These are phyloP conservation scores for Sebastes goodei DNA, from an alignment of 2,797 vertebrate genomes.

Conservation along the genomic window DNA sequence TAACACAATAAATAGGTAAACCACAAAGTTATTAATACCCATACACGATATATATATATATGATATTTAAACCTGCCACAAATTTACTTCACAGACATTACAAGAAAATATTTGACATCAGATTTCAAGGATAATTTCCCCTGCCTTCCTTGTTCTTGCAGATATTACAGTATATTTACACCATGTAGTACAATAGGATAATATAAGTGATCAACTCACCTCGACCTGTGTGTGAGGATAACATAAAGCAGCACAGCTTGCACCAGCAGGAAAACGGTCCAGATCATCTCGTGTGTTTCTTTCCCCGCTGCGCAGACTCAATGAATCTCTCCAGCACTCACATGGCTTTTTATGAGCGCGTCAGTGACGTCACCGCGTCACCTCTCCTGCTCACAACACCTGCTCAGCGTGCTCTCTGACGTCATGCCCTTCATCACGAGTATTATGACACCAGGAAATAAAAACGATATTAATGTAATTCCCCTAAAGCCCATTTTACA, in stretches of 20 bases:
- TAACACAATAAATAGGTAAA: background rate
- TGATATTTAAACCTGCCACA: background rate
- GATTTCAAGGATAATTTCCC: background rate
- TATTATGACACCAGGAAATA: no score
- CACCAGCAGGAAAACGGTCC: conserved; percentile 66
- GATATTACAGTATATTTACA: background rate
- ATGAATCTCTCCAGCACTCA: background rate
- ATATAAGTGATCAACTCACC: conserved; percentile 58
- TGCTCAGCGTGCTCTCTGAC: background rate
- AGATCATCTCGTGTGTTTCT: conserved; percentile 69
- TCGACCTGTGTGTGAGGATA: conserved; percentile 68
- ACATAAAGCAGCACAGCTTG: conserved; percentile 66
- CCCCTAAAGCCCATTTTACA: no score
- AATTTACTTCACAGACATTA: background rate
- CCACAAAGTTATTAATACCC: background rate
- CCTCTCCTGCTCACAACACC: background rate
- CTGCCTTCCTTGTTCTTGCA: background rate
- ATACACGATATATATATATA: no score
- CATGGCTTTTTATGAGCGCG: conserved; percentile 6
- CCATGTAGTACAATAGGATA: background rate
- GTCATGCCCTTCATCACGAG: no score
- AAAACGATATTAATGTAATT: no score
- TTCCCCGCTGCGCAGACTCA: background rate
- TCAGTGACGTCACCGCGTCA: background rate
- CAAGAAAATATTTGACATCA: background rate